phyloP scores from a whole-genome alignment of 1,140 invertebrate species.

The Potamilus streckersoni region DNA sequence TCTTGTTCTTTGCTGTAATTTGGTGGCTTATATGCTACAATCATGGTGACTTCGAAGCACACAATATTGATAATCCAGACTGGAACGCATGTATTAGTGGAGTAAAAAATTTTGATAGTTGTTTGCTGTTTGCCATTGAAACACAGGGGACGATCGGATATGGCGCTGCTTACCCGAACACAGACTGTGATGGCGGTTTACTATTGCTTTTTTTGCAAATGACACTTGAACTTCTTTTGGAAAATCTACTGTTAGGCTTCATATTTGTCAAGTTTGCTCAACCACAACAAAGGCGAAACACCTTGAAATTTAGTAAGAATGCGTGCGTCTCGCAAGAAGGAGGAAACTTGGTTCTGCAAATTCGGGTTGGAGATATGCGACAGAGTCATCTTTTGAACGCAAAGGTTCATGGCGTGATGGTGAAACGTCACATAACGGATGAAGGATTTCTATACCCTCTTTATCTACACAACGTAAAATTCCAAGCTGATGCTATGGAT shows the following conservation, averaged over 20 bases:
- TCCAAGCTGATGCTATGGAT: conserved; percentile 84
- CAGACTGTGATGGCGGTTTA: conserved; percentile 52
- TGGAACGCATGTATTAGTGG: conserved; percentile 59
- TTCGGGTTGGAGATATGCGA: conserved; percentile 71
- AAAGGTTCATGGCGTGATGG: conserved; percentile 76
- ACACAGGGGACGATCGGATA: conserved; percentile 72
- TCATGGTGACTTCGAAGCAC: conserved; percentile 84
- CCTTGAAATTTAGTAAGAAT: conserved; percentile 63
- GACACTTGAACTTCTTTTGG: conserved; percentile 59
- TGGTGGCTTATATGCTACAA: conserved; percentile 95
- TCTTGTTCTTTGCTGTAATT: conserved; percentile 90
- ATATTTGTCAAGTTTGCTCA: conserved; percentile 65
- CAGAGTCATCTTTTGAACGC: conserved; percentile 61
- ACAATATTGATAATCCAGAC: conserved; percentile 71
- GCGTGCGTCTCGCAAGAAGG: conserved; percentile 72
- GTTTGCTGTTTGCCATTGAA: conserved; percentile 70
- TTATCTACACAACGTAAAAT: conserved; percentile 60
- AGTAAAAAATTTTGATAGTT: conserved; percentile 58
- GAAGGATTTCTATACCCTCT: conserved; percentile 54
- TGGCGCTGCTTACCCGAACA: conserved; percentile 78
- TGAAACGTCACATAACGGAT: conserved; percentile 51
- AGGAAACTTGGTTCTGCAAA: conserved; percentile 84
- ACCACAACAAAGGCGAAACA: conserved; percentile 62
- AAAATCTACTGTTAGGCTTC: conserved; percentile 61
- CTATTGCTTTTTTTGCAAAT: conserved; percentile 59